Evolutionary conservation across 1,140 invertebrate species (phyloP).

Genomic region (Formica selysi): DNA sequence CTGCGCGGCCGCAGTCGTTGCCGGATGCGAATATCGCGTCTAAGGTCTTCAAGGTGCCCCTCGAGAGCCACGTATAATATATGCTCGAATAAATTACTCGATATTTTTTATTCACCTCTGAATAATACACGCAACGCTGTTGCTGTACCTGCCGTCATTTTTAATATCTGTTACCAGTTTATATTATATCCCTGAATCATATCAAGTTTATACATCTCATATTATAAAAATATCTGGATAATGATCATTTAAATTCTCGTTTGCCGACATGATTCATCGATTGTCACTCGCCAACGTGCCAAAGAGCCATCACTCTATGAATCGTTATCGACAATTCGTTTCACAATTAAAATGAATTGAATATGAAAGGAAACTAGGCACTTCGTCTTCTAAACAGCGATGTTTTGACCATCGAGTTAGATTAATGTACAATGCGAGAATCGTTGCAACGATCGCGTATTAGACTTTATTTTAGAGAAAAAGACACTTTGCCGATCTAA

Average conservation of each 20-base stretch:
- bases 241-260: neutral
- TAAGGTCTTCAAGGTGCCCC: conserved; percentile 87
- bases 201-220: conserved; percentile 50
- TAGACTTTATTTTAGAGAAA: neutral
- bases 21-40: conserved; percentile 85
- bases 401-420: conserved; percentile 7
- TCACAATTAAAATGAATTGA: conserved; percentile 2
- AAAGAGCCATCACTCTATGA: conserved; percentile 37
- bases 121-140: neutral
- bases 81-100: neutral
- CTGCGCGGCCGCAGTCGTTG: conserved; percentile 86
- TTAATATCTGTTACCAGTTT: conserved; percentile 14
- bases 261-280: conserved; percentile 37
- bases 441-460: neutral
- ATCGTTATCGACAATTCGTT: conserved; percentile 12
- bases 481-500: conserved; percentile 10
- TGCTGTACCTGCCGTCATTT: neutral
- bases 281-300: conserved; percentile 53
- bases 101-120: neutral
- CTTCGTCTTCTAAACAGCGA: neutral
- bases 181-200: conserved; percentile 51
- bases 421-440: conserved; percentile 4
- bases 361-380: neutral
- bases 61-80: conserved; percentile 88
- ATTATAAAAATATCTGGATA: conserved; percentile 28